phyloP scores from a whole-genome alignment of 2,888 invertebrate genomes.

The Amaurobius ferox region DNA sequence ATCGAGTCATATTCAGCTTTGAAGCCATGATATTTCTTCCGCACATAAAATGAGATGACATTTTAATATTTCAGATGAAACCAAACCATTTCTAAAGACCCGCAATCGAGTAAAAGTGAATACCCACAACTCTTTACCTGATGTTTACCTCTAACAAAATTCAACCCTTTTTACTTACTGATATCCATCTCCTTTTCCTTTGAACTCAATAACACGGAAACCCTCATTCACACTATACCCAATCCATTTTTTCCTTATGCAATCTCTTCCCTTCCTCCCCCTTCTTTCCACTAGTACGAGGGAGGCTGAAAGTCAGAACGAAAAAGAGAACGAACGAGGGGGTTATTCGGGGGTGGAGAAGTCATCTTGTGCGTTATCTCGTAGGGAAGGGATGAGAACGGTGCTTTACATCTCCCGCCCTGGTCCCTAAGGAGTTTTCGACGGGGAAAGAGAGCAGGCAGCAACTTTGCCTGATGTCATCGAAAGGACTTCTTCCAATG shows the following conservation, averaged over 20 bases:
- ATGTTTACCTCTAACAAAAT: constrained; percentile 8
- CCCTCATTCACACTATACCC: constrained; percentile 54
- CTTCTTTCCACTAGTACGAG: constrained; percentile 2
- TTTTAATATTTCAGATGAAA: too few relatives aligned
- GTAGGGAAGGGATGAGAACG: constrained; percentile 64
- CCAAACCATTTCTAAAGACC: too few relatives aligned
- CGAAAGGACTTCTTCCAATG: constrained; percentile 45
- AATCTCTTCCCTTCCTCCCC: constrained; percentile 17
- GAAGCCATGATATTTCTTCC: too few relatives aligned
- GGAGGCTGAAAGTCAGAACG: constrained; percentile 33
- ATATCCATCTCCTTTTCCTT: constrained; percentile 17
- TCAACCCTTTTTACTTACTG: constrained; percentile 13
- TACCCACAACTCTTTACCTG: not conserved
- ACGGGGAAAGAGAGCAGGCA: constrained; percentile 41
- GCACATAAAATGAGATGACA: too few relatives aligned
- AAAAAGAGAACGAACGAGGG: constrained; percentile 33
- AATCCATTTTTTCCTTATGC: constrained; percentile 61
- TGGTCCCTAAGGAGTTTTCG: constrained; percentile 54
- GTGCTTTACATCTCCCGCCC: constrained; percentile 67
- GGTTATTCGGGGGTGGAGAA: constrained; percentile 39
- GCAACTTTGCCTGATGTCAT: constrained; percentile 68
- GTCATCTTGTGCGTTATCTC: constrained; percentile 70
- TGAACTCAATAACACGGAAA: constrained; percentile 15
- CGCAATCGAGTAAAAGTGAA: not conserved
- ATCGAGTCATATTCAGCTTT: too few relatives aligned